Base-by-base conservation (phyloP, 2,113 vertebrate genomes). In the Hippocampus mohnikei region DNA sequence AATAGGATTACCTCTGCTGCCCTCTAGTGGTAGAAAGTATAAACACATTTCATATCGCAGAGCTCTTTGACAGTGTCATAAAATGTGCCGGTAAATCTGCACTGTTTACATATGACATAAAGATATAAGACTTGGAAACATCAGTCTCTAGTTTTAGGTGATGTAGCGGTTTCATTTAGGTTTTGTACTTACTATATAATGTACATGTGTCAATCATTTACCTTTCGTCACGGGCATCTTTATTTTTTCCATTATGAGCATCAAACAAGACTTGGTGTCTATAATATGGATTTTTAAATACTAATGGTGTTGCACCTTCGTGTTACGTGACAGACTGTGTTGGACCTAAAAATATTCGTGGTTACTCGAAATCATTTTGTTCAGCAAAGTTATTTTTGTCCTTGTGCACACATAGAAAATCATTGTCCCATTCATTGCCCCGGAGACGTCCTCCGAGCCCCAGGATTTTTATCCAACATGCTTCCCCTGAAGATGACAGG, bases 391-490 rank as follows among this genome's bases (percentile, higher is more conserved):
- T 25, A 71, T 71, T 50, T 75, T 67, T 66, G 72, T 25, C 56
- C 73, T 53, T 65, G 77, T 89, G 83, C 86, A 85, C 83, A 84
- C 75, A 41, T 88, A 91, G 87, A 91, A 88, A 82, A 85, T 71
- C 85, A 84, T 88, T 91, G 65, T 95, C 92, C 90, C 94, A 94
- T 90, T 95, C 96, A 87, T 92, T 97, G 93, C 95, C 95, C 93
- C 94, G 95, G 92, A 95, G 95, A 93, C 94, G 95, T 88, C 93
- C 95, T 83, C 93, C 94, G 91, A 98, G 96, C 87, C 95, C 96
- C 93, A 95, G 96, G 95, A 98, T 97, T 94, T 94, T 96, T 91
- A 97, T 97, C 92, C 95, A 97, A 91, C 96, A 97, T 91, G 95
- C 95, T 70, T 95, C 95, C 94, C 95, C 95, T 76, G 95, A 98